A percentile compares a stretch with the other conserved stretches of the same genome.
phyloP scores from a whole-genome alignment of 2,113 vertebrate genomes.

The Psettodes erumei region DNA sequence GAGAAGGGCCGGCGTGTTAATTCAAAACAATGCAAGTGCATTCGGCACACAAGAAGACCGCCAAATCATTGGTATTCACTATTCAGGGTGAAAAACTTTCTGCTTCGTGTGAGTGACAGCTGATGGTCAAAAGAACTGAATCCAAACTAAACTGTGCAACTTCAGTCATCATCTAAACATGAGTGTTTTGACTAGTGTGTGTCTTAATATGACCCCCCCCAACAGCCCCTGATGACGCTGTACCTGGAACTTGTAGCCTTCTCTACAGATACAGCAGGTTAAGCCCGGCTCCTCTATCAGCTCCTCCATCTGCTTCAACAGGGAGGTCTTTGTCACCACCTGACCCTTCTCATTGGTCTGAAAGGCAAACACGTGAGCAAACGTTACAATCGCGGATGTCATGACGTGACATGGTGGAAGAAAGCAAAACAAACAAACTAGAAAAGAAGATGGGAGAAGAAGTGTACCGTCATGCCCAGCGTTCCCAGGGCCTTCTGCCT shows the following conservation, averaged over 20 bases:
- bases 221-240: too few relatives aligned
- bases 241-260: slow-evolving; percentile 99
- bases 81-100: too few relatives aligned
- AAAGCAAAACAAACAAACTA: neutral
- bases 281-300: slow-evolving; percentile 98
- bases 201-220: too few relatives aligned
- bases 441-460: neutral
- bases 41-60: neutral
- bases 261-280: slow-evolving; percentile 98
- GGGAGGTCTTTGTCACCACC: slow-evolving; percentile 96
- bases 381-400: too few relatives aligned
- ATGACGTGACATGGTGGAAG: neutral
- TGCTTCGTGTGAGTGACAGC: too few relatives aligned
- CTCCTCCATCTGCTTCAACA: slow-evolving; percentile 99
- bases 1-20: neutral
- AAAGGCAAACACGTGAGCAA: slow-evolving; percentile 52
- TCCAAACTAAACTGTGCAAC: neutral
- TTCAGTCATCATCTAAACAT: neutral
- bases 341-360: slow-evolving; percentile 99
- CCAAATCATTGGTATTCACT: neutral
- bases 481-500: slow-evolving; percentile 97
- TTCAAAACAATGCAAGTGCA: neutral
- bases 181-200: too few relatives aligned
- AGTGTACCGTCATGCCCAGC: slow-evolving; percentile 94
- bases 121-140: neutral